phyloP scores from a whole-genome alignment of 2,113 vertebrate species.

The Myrmecobius fasciatus region DNA sequence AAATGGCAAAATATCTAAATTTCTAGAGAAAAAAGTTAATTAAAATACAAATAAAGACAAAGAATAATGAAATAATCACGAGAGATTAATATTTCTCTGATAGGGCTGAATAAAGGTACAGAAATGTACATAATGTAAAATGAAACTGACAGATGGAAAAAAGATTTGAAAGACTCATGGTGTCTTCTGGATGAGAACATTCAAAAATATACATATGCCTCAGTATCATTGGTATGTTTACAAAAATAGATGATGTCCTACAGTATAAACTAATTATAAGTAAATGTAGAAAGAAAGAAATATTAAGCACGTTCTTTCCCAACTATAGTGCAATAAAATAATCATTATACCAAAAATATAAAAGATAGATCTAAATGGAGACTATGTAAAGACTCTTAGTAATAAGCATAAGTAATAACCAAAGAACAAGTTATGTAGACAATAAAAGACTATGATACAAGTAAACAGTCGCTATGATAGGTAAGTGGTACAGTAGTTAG shows the following conservation, averaged over 20 bases:
- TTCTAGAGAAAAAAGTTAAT: not conserved
- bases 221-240: not conserved
- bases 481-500: not conserved
- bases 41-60: not conserved
- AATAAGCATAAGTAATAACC: not conserved
- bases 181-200: not conserved
- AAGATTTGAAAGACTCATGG: not conserved
- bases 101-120: not conserved
- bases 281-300: not conserved
- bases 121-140: not conserved
- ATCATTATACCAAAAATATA: not conserved
- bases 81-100: not conserved
- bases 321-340: not conserved
- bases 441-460: not conserved
- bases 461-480: not conserved
- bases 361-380: not conserved
- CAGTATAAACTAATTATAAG: not conserved
- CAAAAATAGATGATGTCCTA: not conserved
- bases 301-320: not conserved
- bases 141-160: not conserved
- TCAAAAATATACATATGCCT: not conserved
- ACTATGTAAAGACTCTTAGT: not conserved
- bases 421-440: not conserved
- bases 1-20: not conserved
- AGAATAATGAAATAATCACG: not conserved